Evolutionary conservation across 1,140 invertebrate genomes (phyloP).

Genomic region (Macrotrachela quadricornifera): DNA sequence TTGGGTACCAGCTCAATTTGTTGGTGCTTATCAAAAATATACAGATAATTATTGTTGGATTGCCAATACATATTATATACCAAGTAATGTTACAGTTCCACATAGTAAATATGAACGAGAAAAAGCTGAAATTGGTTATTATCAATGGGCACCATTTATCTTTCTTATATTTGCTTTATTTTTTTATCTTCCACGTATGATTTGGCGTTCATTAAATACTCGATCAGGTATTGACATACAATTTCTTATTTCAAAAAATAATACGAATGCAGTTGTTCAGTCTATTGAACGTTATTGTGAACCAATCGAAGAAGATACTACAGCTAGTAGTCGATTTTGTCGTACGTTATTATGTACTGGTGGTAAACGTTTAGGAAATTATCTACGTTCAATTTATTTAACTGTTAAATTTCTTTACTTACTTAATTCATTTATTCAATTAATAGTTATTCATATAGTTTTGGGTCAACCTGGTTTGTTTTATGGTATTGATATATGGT

Average conservation of each 20-base stretch:
- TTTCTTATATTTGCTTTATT: slow-evolving; percentile 9
- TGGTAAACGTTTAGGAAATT: slow-evolving; percentile 32
- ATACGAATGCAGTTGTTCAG: neutral
- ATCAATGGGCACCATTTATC: slow-evolving; percentile 11
- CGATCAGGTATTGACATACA: slow-evolving; percentile 5
- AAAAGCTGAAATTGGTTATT: neutral
- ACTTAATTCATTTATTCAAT: too few species aligned
- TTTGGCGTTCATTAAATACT: slow-evolving; percentile 6
- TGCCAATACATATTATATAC: slow-evolving; percentile 12
- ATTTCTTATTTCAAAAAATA: neutral
- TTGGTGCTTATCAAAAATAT: slow-evolving; percentile 27
- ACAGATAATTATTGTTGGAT: slow-evolving; percentile 21
- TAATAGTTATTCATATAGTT: too few species aligned
- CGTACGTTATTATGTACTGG: slow-evolving; percentile 2
- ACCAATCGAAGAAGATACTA: neutral
- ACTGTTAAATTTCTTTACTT: too few species aligned
- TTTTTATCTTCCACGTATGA: slow-evolving; percentile 10
- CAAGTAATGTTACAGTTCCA: neutral
- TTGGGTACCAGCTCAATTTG: slow-evolving; percentile 28
- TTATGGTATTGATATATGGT: neutral
- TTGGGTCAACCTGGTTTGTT: neutral
- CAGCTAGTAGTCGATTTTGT: neutral
- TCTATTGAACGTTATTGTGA: neutral
- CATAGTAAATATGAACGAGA: neutral
- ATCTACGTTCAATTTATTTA: slow-evolving; percentile 12